A percentile compares a stretch with the other conserved stretches of the same genome.
Conservation (phyloP, 2,797 vertebrate species). For the Gobio occitaniae region DNA sequence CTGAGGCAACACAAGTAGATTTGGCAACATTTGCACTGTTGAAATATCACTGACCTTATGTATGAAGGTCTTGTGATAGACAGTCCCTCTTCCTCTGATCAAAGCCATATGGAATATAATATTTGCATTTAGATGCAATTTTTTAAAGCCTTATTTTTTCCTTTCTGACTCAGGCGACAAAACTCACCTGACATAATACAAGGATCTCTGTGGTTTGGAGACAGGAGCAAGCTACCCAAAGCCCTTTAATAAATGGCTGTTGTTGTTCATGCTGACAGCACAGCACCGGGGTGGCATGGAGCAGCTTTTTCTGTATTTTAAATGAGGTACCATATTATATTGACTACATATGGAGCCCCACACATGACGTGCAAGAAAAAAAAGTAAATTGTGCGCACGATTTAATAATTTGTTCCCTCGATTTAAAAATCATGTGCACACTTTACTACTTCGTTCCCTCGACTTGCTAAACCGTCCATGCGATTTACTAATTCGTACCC, state of each 20-base stretch:
- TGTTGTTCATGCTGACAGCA: conserved; percentile 30
- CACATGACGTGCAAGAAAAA: no score
- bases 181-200: conserved; percentile 21
- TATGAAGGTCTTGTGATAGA: not conserved
- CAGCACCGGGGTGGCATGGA: conserved; percentile 8
- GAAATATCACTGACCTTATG: no score
- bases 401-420: no score
- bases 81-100: not conserved
- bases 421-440: no score
- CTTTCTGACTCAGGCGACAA: not conserved
- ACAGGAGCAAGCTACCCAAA: conserved; percentile 23
- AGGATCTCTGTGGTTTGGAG: not conserved
- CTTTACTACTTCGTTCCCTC: no score
- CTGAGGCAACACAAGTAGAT: not conserved
- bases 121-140: conserved; percentile 32
- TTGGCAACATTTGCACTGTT: not conserved
- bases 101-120: not conserved
- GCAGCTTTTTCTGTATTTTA: conserved; percentile 31
- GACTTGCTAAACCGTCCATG: no score
- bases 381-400: no score
- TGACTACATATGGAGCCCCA: not conserved
- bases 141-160: not conserved
- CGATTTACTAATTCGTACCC: no score
- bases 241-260: conserved; percentile 47
- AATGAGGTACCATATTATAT: conserved; percentile 23